Evolutionary conservation across 2,888 invertebrate species (phyloP).

Genomic region (Globia sparganii): DNA sequence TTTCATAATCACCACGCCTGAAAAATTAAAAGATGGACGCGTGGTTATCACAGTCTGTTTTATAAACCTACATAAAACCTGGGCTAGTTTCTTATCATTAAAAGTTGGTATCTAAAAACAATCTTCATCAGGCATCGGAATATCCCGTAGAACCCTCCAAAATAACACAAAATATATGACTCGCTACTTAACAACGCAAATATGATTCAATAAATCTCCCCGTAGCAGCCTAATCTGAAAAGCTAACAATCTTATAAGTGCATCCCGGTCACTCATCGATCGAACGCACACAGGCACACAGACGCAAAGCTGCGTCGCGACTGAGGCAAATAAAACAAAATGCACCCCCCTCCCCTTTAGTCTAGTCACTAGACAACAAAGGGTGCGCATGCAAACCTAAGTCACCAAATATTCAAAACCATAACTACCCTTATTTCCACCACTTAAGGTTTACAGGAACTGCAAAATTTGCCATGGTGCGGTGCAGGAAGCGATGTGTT

Average conservation of each 20-base stretch:
- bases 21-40: neutral
- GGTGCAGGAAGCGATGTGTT: constrained; percentile 84
- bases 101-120: neutral
- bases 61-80: neutral
- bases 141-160: neutral
- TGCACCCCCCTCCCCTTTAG: constrained; percentile 79
- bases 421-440: constrained; percentile 66
- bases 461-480: constrained; percentile 54
- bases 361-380: constrained; percentile 89
- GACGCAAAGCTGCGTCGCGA: constrained; percentile 68
- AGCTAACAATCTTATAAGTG: constrained; percentile 66
- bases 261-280: constrained; percentile 78
- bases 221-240: constrained; percentile 46
- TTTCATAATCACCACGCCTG: neutral
- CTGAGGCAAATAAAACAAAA: constrained; percentile 87
- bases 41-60: neutral
- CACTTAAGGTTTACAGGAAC: constrained; percentile 51
- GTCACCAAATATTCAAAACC: constrained; percentile 34
- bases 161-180: constrained; percentile 5
- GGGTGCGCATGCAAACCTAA: constrained; percentile 79
- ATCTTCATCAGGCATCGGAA: neutral
- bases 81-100: neutral
- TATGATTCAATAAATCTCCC: constrained; percentile 49
- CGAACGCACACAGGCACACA: constrained; percentile 69
- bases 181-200: constrained; percentile 30